phyloP scores from a whole-genome alignment of 2,113 vertebrate species.

The Columbina picui region DNA sequence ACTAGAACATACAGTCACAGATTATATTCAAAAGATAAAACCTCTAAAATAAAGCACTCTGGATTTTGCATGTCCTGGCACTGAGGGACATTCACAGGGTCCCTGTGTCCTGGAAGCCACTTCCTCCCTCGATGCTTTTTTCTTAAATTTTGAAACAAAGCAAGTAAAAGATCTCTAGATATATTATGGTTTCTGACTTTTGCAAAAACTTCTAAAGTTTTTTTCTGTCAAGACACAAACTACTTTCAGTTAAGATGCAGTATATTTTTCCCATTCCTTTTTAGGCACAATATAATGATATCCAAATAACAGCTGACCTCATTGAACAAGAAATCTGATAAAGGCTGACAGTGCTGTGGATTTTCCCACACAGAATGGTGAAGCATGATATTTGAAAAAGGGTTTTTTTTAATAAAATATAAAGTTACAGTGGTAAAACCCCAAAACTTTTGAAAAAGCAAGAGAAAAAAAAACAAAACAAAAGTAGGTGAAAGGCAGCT shows the following conservation, averaged over 20 bases:
- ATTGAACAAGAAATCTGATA: constrained; percentile 9
- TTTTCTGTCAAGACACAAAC: background rate
- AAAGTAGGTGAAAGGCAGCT: background rate
- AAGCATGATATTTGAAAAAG: background rate
- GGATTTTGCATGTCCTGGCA: background rate
- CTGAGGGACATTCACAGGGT: background rate
- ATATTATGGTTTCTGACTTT: background rate
- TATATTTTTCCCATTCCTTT: background rate
- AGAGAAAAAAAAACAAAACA: background rate
- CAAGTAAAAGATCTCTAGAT: background rate
- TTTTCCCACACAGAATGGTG: background rate
- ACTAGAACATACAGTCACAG: background rate
- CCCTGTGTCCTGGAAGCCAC: background rate
- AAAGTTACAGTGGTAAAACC: background rate
- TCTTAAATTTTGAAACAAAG: background rate
- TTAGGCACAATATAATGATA: background rate
- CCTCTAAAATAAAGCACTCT: background rate
- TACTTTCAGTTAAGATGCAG: background rate
- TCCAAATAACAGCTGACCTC: background rate
- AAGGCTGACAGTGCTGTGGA: background rate
- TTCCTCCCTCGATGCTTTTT: background rate
- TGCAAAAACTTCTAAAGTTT: background rate
- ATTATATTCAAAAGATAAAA: background rate
- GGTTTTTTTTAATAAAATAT: background rate
- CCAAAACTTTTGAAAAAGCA: background rate